Conservation (phyloP, 2,113 vertebrate species). For the Hippopotamus amphibius region DNA sequence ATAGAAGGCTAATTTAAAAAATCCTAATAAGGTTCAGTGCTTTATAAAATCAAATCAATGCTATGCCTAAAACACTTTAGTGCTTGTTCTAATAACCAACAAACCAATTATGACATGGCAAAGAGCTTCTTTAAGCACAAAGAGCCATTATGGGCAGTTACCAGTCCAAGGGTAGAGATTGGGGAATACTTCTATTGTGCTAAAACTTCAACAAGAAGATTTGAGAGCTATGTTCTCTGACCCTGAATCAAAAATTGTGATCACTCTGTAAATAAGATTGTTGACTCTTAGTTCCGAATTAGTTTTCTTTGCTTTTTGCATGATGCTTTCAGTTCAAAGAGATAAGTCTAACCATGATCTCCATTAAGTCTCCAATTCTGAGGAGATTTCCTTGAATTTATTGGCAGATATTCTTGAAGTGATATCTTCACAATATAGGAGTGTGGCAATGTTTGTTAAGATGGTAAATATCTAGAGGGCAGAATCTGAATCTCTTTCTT, state of each 20-base stretch:
- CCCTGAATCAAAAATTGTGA: neutral
- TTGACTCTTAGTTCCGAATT: neutral
- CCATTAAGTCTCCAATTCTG: neutral
- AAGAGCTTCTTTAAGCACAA: neutral
- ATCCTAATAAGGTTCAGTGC: neutral
- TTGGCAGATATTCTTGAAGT: neutral
- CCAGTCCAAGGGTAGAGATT: neutral
- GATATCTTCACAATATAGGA: neutral
- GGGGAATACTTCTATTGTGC: neutral
- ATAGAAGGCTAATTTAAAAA: neutral
- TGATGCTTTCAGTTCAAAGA: neutral
- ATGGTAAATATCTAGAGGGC: neutral
- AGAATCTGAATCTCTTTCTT: neutral
- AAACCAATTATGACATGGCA: neutral
- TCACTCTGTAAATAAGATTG: neutral
- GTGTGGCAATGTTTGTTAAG: neutral
- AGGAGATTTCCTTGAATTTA: neutral
- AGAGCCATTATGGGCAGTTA: neutral
- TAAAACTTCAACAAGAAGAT: neutral
- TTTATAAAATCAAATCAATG: slow-evolving; percentile 17
- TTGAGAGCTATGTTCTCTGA: neutral
- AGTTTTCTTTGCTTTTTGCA: neutral
- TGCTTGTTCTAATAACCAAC: neutral
- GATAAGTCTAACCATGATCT: neutral
- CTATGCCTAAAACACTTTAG: neutral